Evolutionary conservation across 2,113 vertebrate species (phyloP).

Genomic region (Eulacestoma nigropectus): DNA sequence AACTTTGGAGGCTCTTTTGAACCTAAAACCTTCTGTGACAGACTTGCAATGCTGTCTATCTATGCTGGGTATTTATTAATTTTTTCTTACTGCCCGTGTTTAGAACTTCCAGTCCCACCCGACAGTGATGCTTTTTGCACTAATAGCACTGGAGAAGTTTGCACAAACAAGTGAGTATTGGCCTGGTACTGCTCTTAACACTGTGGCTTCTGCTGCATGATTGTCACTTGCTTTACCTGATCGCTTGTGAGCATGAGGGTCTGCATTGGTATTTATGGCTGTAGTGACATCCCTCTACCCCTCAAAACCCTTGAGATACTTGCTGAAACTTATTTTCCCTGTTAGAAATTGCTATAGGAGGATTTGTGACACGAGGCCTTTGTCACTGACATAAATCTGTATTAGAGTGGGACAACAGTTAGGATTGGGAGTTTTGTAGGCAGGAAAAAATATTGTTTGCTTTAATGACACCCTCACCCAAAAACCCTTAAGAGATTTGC

Average conservation of each 20-base stretch:
- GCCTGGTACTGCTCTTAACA: neutral
- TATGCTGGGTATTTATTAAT: neutral
- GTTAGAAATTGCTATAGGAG: neutral
- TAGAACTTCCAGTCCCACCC: slow-evolving; percentile 95
- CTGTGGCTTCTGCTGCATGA: neutral
- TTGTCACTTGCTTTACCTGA: neutral
- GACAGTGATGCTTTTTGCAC: slow-evolving; percentile 98
- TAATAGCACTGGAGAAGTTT: slow-evolving; percentile 99
- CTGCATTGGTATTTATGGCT: neutral
- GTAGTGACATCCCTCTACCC: neutral
- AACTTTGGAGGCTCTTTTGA: neutral
- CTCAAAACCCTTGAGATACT: neutral
- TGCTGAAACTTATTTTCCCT: neutral
- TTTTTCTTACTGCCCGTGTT: slow-evolving; percentile 24
- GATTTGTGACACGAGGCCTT: neutral
- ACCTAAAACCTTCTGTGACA: neutral
- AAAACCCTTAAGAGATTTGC: neutral
- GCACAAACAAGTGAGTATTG: slow-evolving; percentile 94
- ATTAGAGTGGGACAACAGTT: neutral
- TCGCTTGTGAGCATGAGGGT: neutral
- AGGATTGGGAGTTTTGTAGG: neutral
- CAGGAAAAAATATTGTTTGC: neutral
- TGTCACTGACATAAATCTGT: neutral
- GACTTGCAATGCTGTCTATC: neutral
- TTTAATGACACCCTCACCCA: neutral